A percentile compares a stretch with the other conserved stretches of the same genome.
phyloP scores from a whole-genome alignment of 2,113 vertebrate species.

The Ptilonorhynchus violaceus region DNA sequence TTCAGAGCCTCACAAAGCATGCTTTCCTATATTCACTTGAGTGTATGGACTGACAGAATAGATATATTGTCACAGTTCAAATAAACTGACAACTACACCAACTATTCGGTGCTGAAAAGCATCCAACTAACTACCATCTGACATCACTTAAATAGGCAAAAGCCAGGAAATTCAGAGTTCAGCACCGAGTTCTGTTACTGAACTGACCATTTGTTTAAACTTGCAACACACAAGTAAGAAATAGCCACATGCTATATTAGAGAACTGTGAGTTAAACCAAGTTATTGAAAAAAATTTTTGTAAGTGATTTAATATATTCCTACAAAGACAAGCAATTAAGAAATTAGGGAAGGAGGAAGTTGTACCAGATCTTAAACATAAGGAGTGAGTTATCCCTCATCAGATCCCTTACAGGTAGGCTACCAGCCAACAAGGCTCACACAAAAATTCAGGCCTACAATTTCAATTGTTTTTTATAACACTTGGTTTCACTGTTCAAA shows the following conservation, averaged over 20 bases:
- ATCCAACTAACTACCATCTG: background rate
- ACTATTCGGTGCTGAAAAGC: background rate
- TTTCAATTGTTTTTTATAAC: background rate
- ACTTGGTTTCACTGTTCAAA: background rate
- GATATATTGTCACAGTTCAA: slow-evolving; percentile 52
- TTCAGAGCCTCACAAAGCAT: slow-evolving; percentile 50
- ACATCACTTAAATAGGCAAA: background rate
- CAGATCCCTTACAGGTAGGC: background rate
- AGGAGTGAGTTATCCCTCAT: background rate
- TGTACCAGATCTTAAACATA: background rate
- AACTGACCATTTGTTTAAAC: background rate
- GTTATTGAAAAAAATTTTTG: background rate
- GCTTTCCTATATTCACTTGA: slow-evolving; percentile 13
- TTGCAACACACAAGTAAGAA: background rate
- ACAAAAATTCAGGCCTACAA: background rate
- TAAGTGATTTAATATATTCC: background rate
- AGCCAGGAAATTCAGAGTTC: background rate
- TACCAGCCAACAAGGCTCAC: background rate
- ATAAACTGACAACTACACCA: slow-evolving; percentile 26
- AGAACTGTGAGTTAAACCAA: background rate
- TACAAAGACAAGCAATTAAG: background rate
- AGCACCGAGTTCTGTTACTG: background rate
- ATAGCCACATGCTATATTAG: background rate
- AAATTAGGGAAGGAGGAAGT: background rate
- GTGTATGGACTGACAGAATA: slow-evolving; percentile 39